Base-by-base conservation (phyloP, 2,888 invertebrate genomes). In the Idaea aversata region DNA sequence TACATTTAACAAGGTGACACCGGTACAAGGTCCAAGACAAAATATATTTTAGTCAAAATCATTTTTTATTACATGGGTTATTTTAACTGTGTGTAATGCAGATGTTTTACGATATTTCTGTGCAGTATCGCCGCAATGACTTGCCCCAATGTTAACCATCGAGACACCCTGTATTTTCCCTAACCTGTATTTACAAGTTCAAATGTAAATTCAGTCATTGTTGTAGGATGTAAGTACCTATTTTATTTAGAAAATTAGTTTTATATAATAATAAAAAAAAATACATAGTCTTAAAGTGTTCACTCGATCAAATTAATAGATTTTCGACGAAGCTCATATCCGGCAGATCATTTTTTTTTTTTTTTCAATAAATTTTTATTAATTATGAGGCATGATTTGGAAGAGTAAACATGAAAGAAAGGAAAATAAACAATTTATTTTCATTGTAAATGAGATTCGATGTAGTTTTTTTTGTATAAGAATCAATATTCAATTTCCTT, bases 181-280 rank as follows among this genome's bases (percentile, higher is more conserved):
- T 67, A 67, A 66, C 70, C 67, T 67, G 67, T 70, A 70, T 70
- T 70, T 70, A 70, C 70, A 70, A 68, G 67, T 66, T 63, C 63
- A 63, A 66, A 70, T 64, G 61, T 66, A 64, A 69, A 63, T 65
- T 69, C 65, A 69, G 68, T 68, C 63, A 66, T 67, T 62, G 62
- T 63, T 47, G 47, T 65, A 60, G 57, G 59, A 57, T 35, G 57
- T 64, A 34, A 65, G 47, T 47, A 47, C 47, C 47, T 47, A 47
- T 47, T 47, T 47, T 47, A 47, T 47, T 47, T 47, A 47, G 13
- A 47, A 47, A 47, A 47, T 13, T 47, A 6, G 47, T 47, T 25
- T 25, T 25, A 25, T 25, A 25, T 25, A 25, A 25, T 25, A 25
- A 25, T 25, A 2, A 25, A 25, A 25, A 25, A 25, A 25, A 25